Conservation (phyloP, 2,113 vertebrate species). For the Hystrix brachyura region DNA sequence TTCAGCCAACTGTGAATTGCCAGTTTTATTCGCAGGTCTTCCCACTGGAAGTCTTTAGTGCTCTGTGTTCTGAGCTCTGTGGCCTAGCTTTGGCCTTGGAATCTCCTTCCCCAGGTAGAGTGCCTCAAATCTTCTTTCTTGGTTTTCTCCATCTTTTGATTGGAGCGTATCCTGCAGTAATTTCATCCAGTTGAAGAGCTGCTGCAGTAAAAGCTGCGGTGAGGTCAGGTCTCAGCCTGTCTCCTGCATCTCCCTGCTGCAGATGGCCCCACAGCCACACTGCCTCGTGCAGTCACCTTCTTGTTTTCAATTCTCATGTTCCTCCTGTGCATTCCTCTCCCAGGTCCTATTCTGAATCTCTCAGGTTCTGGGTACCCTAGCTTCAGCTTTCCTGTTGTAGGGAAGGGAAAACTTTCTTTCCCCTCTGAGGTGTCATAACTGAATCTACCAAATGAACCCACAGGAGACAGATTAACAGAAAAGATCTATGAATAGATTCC, state of each 20-base stretch:
- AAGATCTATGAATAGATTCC: neutral
- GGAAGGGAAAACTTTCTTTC: neutral
- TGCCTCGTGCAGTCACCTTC: too few species aligned
- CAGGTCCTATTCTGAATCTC: fast-evolving
- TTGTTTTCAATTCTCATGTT: too few species aligned
- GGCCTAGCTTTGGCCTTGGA: fast-evolving
- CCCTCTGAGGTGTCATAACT: neutral
- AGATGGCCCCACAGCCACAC: fast-evolving
- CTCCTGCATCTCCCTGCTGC: too few species aligned
- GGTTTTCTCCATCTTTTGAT: neutral
- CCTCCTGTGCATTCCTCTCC: neutral
- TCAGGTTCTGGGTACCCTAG: fast-evolving
- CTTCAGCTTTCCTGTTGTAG: neutral
- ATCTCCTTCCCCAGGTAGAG: fast-evolving
- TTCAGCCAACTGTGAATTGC: neutral
- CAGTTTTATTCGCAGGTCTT: neutral
- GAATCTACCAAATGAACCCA: neutral
- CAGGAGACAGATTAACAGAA: neutral
- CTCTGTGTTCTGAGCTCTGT: neutral
- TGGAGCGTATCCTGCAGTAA: neutral
- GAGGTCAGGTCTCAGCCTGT: neutral
- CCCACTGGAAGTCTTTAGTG: neutral
- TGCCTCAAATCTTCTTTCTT: fast-evolving
- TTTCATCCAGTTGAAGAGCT: neutral
- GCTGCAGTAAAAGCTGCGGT: fast-evolving